Evolutionary conservation across 2,113 vertebrate genomes (phyloP), one percentile per base, ranked within the genome.

Genomic region (Pipa parva): DNA sequence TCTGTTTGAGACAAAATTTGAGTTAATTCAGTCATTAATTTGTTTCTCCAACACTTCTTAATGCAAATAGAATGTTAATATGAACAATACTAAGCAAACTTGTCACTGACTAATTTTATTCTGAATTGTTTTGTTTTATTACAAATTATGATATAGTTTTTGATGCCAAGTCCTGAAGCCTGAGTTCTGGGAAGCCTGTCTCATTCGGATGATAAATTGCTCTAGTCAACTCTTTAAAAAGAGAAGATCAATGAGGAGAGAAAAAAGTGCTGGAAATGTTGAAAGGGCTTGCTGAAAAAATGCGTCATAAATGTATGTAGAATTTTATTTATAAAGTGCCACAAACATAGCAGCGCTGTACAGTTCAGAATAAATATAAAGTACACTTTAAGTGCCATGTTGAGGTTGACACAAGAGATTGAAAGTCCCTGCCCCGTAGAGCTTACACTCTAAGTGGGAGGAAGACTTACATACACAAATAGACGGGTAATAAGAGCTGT

Each of bases 171-270:
- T 21, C 25, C 26, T 18, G 58, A 26, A 27, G 36, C 9, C n/a
- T 36, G 10, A 24, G 20, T 33, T 59, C 18, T 4, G 48, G 58
- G 65, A 60, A 51, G 6, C 56, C 25, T 33, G 13, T 51, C 64
- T 15, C 21, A 37, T 17, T 31, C n/a, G 7, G 20, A 45, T 70
- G 66, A 70, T 69, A 54, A 70, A 70, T 70, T 60, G 26, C 49
- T 18, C n/a, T 5, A 52, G 66, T 52, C 46, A 28, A 4, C 33
- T n/a, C 27, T 27, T 18, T 61, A 52, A 33, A 70, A 33, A 52
- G 57, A 21, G 48, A 45, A 28, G 46, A 27, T 6, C 51, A 22
- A 31, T 52, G 46, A 59, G 49, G 64, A 68, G 56, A 55, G 52
- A 12, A 29, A 17, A 12, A 17, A n/a, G 22, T 8, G 9, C 6